Percentiles rank a stretch among this genome's conserved stretches.
These are phyloP conservation scores for Griposia aprilina DNA, from an alignment of 2,888 invertebrate species.

Conservation along the genomic window DNA sequence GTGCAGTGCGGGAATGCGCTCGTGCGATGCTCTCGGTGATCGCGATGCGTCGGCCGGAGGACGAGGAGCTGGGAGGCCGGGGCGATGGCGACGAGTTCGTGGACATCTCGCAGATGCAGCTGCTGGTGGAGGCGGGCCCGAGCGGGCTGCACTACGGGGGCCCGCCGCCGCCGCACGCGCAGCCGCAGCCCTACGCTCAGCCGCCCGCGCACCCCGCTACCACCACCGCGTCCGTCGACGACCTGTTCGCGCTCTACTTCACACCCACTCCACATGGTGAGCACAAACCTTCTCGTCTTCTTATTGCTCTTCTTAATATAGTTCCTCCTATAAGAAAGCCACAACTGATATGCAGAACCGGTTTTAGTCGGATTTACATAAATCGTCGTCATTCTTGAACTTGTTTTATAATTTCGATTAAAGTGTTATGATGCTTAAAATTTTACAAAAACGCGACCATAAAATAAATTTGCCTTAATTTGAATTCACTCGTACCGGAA, in stretches of 20 bases:
- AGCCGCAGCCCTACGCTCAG: conserved; percentile 84
- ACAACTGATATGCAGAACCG: conserved; percentile 63
- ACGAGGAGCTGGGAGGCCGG: conserved; percentile 90
- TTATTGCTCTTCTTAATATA: conserved; percentile 24
- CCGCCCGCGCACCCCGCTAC: conserved; percentile 82
- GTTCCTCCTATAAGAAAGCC: conserved; percentile 33
- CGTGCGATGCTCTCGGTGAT: conserved; percentile 91
- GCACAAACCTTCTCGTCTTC: conserved; percentile 68
- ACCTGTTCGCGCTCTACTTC: conserved; percentile 94
- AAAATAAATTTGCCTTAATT: conserved; percentile 4
- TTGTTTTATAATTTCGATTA: conserved; percentile 51
- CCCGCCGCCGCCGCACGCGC: conserved; percentile 87
- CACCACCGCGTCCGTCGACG: conserved; percentile 92
- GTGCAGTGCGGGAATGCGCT: conserved; percentile 87
- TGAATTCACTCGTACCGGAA: background rate
- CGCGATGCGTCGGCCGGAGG: conserved; percentile 95
- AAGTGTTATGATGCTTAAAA: conserved; percentile 32
- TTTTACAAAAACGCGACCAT: conserved; percentile 22
- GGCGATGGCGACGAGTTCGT: conserved; percentile 94
- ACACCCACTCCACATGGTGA: conserved; percentile 92
- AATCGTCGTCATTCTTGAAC: conserved; percentile 59
- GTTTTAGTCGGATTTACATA: conserved; percentile 63
- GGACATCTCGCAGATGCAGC: conserved; percentile 95
- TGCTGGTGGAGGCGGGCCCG: conserved; percentile 92
- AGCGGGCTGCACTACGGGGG: conserved; percentile 88